Base-by-base conservation (phyloP, 2,797 vertebrate genomes). In the Pelochelys cantorii region DNA sequence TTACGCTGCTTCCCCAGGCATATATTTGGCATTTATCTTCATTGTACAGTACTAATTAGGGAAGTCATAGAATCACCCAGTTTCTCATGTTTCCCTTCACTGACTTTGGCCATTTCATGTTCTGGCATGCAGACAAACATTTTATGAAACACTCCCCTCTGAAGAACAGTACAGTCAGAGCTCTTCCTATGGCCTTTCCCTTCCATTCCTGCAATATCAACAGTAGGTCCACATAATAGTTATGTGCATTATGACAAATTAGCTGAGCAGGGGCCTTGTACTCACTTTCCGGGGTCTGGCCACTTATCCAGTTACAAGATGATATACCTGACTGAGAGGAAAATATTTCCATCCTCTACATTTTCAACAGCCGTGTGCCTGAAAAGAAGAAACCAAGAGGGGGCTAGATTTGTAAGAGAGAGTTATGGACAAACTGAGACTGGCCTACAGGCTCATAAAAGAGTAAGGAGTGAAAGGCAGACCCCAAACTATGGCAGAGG, bases 141-240 rank as follows among this genome's bases (percentile, higher is more conserved):
- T 88, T 84, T 90, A 87, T 87, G n/a, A 82, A 54, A 90, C 42
- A 20, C 18, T 68, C 11, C 81, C 23, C 53, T 88, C 37, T 34
- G 25, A 94, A 82, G 31, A 34, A 48, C 60, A 34, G 34, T 0
- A 71, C 18, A 84, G 83, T 0, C 80, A 4, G 22, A 62, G 75
- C 0, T 9, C 90, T 92, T 82, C 0, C 1, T 8, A 54, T 71
- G 27, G 60, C 42, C 25, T 68, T 74, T 13, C 54, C 81, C 54
- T 14, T 78, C 78, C 60, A 3, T 60, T 25, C 7, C 0, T 0
- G n/a, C 80, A 88, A 65, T 2, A 0, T 29, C 86, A 68, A 5
- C 3, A 75, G 74, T 1, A 2, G 27, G 7, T 1, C 6, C 13
- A 42, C 17, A 7, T 7, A 83, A 53, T 0, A 3, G 22, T 22